Evolutionary conservation across 2,888 invertebrate genomes (phyloP).

Genomic region (Ormyrus pomaceus): DNA sequence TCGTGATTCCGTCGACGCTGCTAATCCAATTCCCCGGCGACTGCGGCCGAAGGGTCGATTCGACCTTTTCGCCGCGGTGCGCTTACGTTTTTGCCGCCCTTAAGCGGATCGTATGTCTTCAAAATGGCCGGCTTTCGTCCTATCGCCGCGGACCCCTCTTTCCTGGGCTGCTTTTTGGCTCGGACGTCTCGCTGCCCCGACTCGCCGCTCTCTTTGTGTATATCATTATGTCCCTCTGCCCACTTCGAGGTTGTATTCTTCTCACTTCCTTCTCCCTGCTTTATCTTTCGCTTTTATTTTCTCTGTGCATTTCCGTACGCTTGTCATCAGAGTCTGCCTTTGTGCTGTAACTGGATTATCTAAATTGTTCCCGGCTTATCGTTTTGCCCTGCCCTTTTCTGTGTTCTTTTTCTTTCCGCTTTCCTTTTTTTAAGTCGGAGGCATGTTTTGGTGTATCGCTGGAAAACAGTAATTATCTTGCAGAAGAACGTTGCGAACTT

Average conservation of each 20-base stretch:
- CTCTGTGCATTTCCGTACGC: conserved; percentile 1
- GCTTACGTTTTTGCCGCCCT: conserved; percentile 55
- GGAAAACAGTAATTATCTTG: too few relatives aligned
- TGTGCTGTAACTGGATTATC: conserved; percentile 39
- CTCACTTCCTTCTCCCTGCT: background rate
- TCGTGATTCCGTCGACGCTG: conserved; percentile 48
- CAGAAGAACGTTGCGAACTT: too few relatives aligned
- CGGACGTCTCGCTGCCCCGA: background rate
- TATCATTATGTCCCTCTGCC: too few relatives aligned
- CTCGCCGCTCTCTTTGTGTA: background rate
- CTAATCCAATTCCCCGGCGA: conserved; percentile 45
- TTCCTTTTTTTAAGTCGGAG: too few relatives aligned
- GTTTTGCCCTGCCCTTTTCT: conserved; percentile 24
- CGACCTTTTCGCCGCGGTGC: conserved; percentile 10
- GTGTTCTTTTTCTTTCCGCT: background rate
- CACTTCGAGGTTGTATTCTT: too few relatives aligned
- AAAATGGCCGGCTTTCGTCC: conserved; percentile 51
- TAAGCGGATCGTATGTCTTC: conserved; percentile 59
- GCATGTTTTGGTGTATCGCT: too few relatives aligned
- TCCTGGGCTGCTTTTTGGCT: background rate
- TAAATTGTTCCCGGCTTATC: conserved; percentile 39
- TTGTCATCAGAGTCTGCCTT: conserved; percentile 1
- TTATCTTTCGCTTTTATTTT: conserved; percentile 30
- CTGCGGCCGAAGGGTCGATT: background rate
- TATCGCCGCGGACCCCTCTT: background rate